These are phyloP conservation scores for Drosophila obscura DNA, from an alignment of 1,140 invertebrate genomes.

Conservation along the genomic window DNA sequence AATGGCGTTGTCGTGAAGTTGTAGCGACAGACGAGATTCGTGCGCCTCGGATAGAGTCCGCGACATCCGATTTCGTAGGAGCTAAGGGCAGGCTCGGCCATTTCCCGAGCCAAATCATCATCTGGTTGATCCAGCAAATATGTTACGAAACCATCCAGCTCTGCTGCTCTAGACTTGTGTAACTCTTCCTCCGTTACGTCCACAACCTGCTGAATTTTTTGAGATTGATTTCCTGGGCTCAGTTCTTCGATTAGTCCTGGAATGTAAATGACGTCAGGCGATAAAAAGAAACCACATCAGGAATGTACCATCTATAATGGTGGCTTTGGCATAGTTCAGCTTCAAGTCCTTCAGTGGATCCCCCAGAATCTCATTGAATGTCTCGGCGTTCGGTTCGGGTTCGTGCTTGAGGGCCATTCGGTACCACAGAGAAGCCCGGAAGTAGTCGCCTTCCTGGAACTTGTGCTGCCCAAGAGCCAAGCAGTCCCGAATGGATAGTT, in stretches of 20 bases:
- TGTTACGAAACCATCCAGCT: neutral
- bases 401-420: slow-evolving; percentile 14
- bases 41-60: slow-evolving; percentile 83
- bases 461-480: slow-evolving; percentile 40
- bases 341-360: neutral
- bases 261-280: neutral
- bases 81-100: slow-evolving; percentile 52
- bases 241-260: neutral
- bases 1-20: slow-evolving; percentile 89
- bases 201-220: neutral
- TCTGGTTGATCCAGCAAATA: neutral
- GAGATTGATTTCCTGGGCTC: neutral
- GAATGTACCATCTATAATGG: neutral
- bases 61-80: slow-evolving; percentile 94
- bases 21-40: slow-evolving; percentile 91
- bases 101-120: neutral
- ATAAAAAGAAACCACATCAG: too few species aligned
- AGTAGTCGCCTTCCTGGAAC: slow-evolving; percentile 20
- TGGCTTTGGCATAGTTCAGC: slow-evolving; percentile 9
- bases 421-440: slow-evolving; percentile 49
- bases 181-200: neutral
- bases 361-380: slow-evolving; percentile 22
- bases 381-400: neutral
- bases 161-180: neutral
- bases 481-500: slow-evolving; percentile 32